A percentile compares a stretch with the other conserved stretches of the same genome.
phyloP scores from a whole-genome alignment of 2,113 vertebrate genomes.

The Sphyrna mokarran region DNA sequence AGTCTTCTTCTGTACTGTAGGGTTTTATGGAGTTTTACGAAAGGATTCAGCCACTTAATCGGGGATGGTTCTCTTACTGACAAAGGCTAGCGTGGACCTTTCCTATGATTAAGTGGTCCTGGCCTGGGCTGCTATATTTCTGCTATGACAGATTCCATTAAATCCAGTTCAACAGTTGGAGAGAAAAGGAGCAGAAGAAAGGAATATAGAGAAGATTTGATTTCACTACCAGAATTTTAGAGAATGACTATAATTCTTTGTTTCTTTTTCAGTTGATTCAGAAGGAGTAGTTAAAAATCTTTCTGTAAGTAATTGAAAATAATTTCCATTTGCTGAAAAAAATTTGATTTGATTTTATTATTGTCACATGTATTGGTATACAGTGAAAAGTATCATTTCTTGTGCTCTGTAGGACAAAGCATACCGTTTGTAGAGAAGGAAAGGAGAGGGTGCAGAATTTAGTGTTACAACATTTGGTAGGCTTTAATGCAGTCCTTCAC shows the following conservation, averaged over 20 bases:
- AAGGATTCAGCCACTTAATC: background rate
- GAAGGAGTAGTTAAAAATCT: conserved; percentile 79
- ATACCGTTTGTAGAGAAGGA: too few species aligned
- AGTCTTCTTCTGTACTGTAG: too few species aligned
- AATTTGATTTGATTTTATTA: too few species aligned
- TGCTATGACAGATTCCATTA: background rate
- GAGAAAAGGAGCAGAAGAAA: background rate
- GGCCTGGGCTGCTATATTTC: background rate
- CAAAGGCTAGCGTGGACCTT: background rate
- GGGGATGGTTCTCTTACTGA: background rate
- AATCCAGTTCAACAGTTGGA: background rate
- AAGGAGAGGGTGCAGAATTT: too few species aligned
- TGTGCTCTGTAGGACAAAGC: too few species aligned
- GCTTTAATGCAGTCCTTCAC: background rate
- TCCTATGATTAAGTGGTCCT: background rate
- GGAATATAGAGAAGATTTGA: background rate
- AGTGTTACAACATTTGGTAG: too few species aligned
- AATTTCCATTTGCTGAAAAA: background rate
- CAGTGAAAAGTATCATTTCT: too few species aligned
- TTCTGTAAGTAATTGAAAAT: conserved; percentile 69
- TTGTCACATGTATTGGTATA: too few species aligned
- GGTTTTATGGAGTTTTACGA: too few species aligned
- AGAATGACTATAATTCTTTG: conserved; percentile 35
- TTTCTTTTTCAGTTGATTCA: conserved; percentile 74
- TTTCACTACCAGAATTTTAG: background rate